Conservation (phyloP, 2,888 invertebrate species). For the Patella depressa region DNA sequence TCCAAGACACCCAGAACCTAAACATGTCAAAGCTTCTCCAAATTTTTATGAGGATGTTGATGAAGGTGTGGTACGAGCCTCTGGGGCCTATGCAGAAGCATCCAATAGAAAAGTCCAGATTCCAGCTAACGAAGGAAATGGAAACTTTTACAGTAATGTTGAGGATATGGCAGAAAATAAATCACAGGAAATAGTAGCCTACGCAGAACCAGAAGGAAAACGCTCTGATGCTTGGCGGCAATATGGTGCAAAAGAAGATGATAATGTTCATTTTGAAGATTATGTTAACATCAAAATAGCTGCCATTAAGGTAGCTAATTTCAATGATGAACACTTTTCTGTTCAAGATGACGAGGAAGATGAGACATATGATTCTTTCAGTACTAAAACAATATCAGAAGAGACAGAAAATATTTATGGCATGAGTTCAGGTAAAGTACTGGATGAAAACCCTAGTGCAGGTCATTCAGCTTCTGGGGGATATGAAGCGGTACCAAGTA, state of each 20-base stretch:
- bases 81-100: background rate
- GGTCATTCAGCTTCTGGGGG: background rate
- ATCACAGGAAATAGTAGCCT: constrained; percentile 17
- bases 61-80: background rate
- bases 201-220: constrained; percentile 34
- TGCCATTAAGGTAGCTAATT: background rate
- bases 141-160: constrained; percentile 19
- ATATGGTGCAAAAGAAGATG: constrained; percentile 35
- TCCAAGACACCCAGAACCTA: background rate
- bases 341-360: constrained; percentile 11
- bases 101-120: background rate
- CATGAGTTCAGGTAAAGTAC: constrained; percentile 19
- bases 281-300: constrained; percentile 31
- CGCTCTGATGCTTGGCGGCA: constrained; percentile 42
- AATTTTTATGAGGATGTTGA: constrained; percentile 16
- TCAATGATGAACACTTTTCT: background rate
- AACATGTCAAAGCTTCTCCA: background rate
- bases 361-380: constrained; percentile 17
- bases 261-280: constrained; percentile 37
- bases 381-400: too few relatives aligned
- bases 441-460: background rate
- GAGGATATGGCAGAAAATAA: background rate
- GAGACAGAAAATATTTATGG: constrained; percentile 28
- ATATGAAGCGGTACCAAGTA: background rate
- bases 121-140: constrained; percentile 6